These are phyloP conservation scores for Antheraea yamamai DNA, from an alignment of 2,888 invertebrate species.

Conservation along the genomic window DNA sequence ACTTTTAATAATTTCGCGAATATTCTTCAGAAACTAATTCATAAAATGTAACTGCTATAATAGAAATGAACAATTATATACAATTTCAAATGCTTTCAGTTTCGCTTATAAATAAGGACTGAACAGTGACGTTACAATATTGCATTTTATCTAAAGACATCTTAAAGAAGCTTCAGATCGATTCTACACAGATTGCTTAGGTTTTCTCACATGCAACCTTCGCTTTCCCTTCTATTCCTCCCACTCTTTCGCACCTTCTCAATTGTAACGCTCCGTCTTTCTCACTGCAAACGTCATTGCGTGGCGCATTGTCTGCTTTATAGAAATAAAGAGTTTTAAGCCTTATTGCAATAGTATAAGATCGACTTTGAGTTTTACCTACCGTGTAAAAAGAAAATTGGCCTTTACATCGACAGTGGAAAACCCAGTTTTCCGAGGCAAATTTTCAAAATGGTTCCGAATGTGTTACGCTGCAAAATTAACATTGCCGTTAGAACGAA, in stretches of 20 bases:
- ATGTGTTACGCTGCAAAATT: conserved; percentile 53
- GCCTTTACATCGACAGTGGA: conserved; percentile 77
- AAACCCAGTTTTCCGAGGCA: conserved; percentile 79
- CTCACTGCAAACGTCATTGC: conserved; percentile 76
- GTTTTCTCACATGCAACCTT: conserved; percentile 73
- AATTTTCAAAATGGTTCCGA: conserved; percentile 72
- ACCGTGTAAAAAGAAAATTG: conserved; percentile 71
- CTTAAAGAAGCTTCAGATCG: conserved; percentile 62
- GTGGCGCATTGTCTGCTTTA: conserved; percentile 75
- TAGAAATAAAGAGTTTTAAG: conserved; percentile 40
- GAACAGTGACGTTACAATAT: background rate
- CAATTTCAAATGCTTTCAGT: too few species aligned
- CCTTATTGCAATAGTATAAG: conserved; percentile 40
- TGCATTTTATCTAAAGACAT: background rate
- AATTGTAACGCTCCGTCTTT: conserved; percentile 46
- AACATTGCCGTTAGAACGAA: conserved; percentile 36
- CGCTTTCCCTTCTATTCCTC: conserved; percentile 52
- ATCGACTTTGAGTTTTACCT: conserved; percentile 40
- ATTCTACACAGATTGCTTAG: conserved; percentile 66
- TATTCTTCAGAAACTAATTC: too few species aligned
- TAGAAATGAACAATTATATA: too few species aligned
- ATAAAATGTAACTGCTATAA: too few species aligned
- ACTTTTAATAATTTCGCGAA: too few species aligned
- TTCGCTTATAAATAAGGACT: background rate
- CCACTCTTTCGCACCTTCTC: conserved; percentile 52